phyloP scores from a whole-genome alignment of 2,797 vertebrate species.

The Agapornis canus region DNA sequence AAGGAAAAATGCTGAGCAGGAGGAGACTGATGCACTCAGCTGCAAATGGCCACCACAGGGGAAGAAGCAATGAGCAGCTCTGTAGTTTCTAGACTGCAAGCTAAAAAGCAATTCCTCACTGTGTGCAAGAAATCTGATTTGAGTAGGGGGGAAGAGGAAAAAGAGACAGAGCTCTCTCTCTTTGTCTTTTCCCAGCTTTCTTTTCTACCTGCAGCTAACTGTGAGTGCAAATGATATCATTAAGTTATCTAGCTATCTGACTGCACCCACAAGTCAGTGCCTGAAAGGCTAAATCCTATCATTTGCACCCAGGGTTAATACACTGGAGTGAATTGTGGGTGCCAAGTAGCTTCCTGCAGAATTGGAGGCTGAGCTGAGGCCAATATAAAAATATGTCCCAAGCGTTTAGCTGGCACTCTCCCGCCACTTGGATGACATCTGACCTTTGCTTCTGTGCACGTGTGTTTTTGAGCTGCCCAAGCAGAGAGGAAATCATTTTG shows the following conservation, averaged over 20 bases:
- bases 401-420: conserved; percentile 34
- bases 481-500: conserved; percentile 39
- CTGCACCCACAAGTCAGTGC: conserved; percentile 24
- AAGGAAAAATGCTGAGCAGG: neutral
- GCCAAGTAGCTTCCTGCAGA: neutral
- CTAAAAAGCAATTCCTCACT: neutral
- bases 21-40: neutral
- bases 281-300: conserved; percentile 34
- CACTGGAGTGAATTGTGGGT: conserved; percentile 31
- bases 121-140: neutral
- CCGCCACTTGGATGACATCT: conserved; percentile 40
- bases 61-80: neutral
- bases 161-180: neutral
- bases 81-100: neutral
- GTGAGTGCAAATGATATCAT: conserved; percentile 57
- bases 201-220: conserved; percentile 23
- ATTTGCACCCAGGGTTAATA: conserved; percentile 45
- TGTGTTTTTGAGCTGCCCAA: conserved; percentile 49
- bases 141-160: no score
- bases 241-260: conserved; percentile 58
- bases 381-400: conserved; percentile 45
- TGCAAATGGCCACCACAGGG: conserved; percentile 13
- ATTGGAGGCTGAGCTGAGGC: conserved; percentile 31
- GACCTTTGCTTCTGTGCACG: conserved; percentile 50
- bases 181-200: neutral